phyloP scores from a whole-genome alignment of 2,797 vertebrate species.

The Rhincodon typus region DNA sequence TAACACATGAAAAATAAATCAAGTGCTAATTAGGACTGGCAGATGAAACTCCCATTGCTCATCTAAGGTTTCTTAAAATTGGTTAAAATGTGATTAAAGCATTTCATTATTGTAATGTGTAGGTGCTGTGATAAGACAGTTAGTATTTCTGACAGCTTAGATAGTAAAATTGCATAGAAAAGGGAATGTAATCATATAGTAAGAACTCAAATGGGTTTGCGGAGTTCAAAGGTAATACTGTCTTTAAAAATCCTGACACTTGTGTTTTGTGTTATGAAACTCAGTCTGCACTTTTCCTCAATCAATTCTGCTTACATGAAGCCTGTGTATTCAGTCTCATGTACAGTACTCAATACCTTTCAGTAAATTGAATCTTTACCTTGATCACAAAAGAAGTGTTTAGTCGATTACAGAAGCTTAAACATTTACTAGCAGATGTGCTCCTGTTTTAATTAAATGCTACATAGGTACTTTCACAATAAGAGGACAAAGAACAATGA shows the following conservation, averaged over 20 bases:
- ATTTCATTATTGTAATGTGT: constrained; percentile 35
- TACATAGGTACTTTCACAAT: constrained; percentile 15
- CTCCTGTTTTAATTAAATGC: constrained; percentile 39
- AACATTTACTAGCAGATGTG: constrained; percentile 28
- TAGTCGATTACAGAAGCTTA: constrained; percentile 37
- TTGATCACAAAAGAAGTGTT: constrained; percentile 40
- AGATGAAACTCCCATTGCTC: constrained; percentile 28
- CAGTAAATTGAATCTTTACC: constrained; percentile 41
- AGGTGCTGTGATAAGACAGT: constrained; percentile 10
- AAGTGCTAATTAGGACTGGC: constrained; percentile 23
- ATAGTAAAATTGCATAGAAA: constrained; percentile 28
- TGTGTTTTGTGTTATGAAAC: not conserved
- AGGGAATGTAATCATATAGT: constrained; percentile 23
- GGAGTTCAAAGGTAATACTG: constrained; percentile 27
- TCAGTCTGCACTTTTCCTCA: constrained; percentile 31
- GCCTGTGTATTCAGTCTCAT: constrained; percentile 18
- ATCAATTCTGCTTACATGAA: constrained; percentile 38
- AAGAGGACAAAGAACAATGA: constrained; percentile 21
- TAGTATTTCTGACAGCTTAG: constrained; percentile 9
- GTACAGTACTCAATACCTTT: constrained; percentile 37
- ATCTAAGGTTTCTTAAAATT: constrained; percentile 32
- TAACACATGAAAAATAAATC: constrained; percentile 11
- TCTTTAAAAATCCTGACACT: constrained; percentile 31
- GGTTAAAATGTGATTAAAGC: constrained; percentile 35
- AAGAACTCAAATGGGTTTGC: not conserved